Evolutionary conservation across 2,113 vertebrate species (phyloP).

Genomic region (Regulus satrapa): DNA sequence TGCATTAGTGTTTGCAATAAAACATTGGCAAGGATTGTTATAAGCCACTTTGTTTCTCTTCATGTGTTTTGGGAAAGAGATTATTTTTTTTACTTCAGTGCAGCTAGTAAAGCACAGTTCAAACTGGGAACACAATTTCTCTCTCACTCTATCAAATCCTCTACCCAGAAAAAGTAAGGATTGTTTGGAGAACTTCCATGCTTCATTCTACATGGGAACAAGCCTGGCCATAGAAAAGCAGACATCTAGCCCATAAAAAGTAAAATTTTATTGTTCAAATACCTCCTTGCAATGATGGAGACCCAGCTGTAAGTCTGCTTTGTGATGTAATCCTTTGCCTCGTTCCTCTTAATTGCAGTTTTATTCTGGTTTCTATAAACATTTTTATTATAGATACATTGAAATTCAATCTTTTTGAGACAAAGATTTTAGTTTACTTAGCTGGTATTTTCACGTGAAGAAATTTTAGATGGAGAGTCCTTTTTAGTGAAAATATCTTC

Average conservation of each 20-base stretch:
- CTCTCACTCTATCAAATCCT: not conserved
- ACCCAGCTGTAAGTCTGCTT: not conserved
- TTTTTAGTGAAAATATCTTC: not conserved
- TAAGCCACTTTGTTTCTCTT: not conserved
- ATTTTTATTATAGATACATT: not conserved
- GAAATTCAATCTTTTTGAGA: not conserved
- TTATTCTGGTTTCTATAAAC: not conserved
- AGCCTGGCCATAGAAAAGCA: not conserved
- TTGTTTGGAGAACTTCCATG: not conserved
- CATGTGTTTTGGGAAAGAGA: not conserved
- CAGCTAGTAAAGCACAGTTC: not conserved
- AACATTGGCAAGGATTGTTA: not conserved
- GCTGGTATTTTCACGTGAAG: not conserved
- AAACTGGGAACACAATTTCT: not conserved
- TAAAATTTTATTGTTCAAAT: not conserved
- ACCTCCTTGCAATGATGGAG: not conserved
- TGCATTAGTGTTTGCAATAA: constrained; percentile 31
- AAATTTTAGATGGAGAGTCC: not conserved
- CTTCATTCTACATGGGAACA: not conserved
- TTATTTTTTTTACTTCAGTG: not conserved
- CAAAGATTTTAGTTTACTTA: not conserved
- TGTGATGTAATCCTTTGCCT: not conserved
- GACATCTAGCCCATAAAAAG: not conserved
- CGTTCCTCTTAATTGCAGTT: not conserved
- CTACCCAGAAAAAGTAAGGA: not conserved